These are phyloP conservation scores for Ctenomys sociabilis DNA, from an alignment of 2,113 vertebrate species.

Conservation along the genomic window DNA sequence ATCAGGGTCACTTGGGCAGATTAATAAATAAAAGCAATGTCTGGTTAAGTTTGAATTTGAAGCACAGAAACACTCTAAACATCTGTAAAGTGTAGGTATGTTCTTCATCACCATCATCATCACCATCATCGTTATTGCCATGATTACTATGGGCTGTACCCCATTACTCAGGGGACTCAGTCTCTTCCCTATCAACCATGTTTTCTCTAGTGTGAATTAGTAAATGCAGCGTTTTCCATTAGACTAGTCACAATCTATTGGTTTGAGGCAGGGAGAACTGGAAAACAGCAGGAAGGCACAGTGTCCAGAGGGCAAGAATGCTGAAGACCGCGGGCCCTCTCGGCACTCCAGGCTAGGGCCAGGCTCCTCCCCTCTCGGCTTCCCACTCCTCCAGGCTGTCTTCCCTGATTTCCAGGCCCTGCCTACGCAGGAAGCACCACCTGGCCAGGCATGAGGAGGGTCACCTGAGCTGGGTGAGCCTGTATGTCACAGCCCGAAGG, in stretches of 20 bases:
- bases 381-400: not conserved
- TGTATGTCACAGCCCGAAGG: no score
- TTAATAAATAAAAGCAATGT: not conserved
- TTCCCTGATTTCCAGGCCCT: not conserved
- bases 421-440: not conserved
- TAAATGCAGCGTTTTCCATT: not conserved
- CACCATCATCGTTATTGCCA: no score
- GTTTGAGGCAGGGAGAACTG: not conserved
- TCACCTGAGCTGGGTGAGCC: not conserved
- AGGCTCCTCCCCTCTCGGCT: not conserved
- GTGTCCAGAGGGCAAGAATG: not conserved
- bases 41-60: not conserved
- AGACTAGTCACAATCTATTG: not conserved
- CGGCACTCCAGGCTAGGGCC: not conserved
- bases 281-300: not conserved
- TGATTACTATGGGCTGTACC: not conserved
- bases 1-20: not conserved
- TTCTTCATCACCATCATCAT: not conserved
- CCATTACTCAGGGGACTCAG: not conserved
- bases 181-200: not conserved
- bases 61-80: not conserved
- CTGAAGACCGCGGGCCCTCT: accelerated
- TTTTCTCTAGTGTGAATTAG: conserved; percentile 11
- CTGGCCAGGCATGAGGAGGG: not conserved
- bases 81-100: not conserved